Conservation (phyloP, 2,888 invertebrate species). For the Petrolisthes cinctipes region DNA sequence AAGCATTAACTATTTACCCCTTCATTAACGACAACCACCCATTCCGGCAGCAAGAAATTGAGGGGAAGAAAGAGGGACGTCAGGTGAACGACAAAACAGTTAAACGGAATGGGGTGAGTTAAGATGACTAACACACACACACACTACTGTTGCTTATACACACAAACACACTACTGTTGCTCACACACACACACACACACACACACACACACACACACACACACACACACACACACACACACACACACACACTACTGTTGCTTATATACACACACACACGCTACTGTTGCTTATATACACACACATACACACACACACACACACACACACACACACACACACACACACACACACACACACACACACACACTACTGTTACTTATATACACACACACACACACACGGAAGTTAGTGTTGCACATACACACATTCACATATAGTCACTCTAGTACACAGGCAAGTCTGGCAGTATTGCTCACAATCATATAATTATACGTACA, state of each 20-base stretch:
- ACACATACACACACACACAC: not conserved
- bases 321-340: not conserved
- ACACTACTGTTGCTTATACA: not conserved
- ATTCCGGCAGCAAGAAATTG: not conserved
- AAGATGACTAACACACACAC: slow-evolving; percentile 6
- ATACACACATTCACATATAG: not conserved
- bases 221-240: slow-evolving; percentile 11
- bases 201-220: slow-evolving; percentile 30
- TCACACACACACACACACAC: slow-evolving; percentile 22
- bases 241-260: not conserved
- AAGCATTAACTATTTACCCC: slow-evolving; percentile 10
- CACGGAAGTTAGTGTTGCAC: not conserved
- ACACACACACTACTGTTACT: not conserved
- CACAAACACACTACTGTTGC: not conserved
- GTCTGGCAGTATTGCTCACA: too few relatives aligned
- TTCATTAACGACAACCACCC: not conserved
- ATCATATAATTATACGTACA: too few relatives aligned
- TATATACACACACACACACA: not conserved
- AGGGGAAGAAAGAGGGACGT: not conserved
- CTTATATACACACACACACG: not conserved
- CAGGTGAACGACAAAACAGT: not conserved
- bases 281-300: not conserved
- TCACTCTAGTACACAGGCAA: too few relatives aligned
- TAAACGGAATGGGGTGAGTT: not conserved
- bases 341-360: not conserved